Conservation (phyloP, 2,888 invertebrate species). For the Argyresthia albistria region DNA sequence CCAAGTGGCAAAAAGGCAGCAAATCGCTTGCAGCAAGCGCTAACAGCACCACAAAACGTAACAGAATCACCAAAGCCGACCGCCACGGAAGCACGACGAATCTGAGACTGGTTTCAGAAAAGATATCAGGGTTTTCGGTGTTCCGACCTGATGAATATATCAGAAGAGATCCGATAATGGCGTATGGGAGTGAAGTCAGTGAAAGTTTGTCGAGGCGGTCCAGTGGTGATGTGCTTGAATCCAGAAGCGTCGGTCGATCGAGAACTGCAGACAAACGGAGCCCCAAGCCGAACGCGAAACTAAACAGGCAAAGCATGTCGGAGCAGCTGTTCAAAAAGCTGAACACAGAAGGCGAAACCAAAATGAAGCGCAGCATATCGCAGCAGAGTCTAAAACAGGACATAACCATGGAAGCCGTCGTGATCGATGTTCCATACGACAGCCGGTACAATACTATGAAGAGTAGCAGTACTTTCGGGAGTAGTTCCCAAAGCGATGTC, state of each 20-base stretch:
- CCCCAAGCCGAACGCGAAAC: constrained; percentile 12
- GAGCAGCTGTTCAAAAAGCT: constrained; percentile 32
- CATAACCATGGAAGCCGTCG: constrained; percentile 49
- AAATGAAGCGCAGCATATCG: constrained; percentile 44
- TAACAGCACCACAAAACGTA: constrained; percentile 34
- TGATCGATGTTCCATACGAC: constrained; percentile 51
- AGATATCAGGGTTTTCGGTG: constrained; percentile 56
- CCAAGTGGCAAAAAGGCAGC: constrained; percentile 16
- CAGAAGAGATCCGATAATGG: constrained; percentile 54
- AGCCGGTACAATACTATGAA: constrained; percentile 32
- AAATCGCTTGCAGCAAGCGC: constrained; percentile 40
- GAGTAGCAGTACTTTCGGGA: constrained; percentile 29
- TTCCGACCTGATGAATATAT: constrained; percentile 33
- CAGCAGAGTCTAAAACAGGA: constrained; percentile 56
- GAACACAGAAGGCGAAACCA: constrained; percentile 13
- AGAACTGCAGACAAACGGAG: constrained; percentile 23
- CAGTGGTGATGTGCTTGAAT: constrained; percentile 17
- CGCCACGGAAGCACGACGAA: constrained; percentile 55
- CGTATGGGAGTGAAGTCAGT: constrained; percentile 32
- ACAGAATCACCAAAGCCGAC: constrained; percentile 35
- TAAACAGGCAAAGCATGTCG: constrained; percentile 44
- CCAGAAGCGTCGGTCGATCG: constrained; percentile 20
- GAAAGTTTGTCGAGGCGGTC: neutral
- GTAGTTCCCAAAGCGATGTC: constrained; percentile 20
- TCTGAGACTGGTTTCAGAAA: constrained; percentile 50